Evolutionary conservation across 1,140 invertebrate species (phyloP), one percentile per base, ranked within the genome.

Genomic region (Ceratosolen solmsi): DNA sequence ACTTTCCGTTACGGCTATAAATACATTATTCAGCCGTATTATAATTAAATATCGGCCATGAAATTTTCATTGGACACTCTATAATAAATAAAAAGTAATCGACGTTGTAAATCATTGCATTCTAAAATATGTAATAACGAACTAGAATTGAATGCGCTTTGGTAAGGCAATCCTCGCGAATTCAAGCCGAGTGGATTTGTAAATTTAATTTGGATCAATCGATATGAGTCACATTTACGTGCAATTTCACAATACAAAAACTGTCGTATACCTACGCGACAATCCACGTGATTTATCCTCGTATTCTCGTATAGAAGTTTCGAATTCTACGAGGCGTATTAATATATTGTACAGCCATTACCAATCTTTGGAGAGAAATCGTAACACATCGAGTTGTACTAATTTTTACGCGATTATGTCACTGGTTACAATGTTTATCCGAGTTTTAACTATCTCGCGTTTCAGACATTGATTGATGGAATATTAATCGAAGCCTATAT

Each of bases 211-310:
- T 79, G 36, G 38, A 80, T 73, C n/a, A 22, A 54, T n/a, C 63
- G 49, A 71, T 71, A 20, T 38, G 51, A 17, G 11, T 25, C 2
- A 25, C n/a, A 41, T 38, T 63, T 33, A 33, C 60, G 2, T 22
- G 20, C 20, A 15, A 38, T 80, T 80, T 73, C 78, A 33, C 68
- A 79, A 79, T 33, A 49, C 49, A 7, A 38, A 54, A n/a, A 27
- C 3, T 7, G 33, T n/a, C 15, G 33, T 68, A 38, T 22, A n/a
- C 63, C 63, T 60, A 80, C 78, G 82, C 74, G 72, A 70, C 71
- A 54, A 80, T 38, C n/a, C 46, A 41, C 79, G 68, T 76, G 79
- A 75, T 81, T 80, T 80, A 80, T 73, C 25, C 36, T 30, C 36
- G 54, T 30, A 27, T 33, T 41, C 41, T 49, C 22, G 63, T 7